Conservation (phyloP, 2,888 invertebrate genomes). For the Neoaliturus tenellus region DNA sequence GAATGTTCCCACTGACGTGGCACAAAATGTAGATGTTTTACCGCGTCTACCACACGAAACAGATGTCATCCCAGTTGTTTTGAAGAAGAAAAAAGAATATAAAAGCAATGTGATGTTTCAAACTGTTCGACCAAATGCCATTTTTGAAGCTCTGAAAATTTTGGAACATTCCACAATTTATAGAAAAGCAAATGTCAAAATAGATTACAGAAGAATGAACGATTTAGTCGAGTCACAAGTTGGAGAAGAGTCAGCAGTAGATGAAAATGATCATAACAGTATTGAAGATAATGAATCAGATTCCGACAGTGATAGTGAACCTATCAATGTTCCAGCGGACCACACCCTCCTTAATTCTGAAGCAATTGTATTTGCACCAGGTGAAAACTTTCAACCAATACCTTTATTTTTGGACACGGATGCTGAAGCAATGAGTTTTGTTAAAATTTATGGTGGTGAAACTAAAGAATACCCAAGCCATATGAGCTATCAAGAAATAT, state of each 20-base stretch:
- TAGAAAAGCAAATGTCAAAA: too few species aligned
- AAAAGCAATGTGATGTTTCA: not conserved
- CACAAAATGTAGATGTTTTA: slow-evolving; percentile 5
- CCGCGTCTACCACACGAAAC: slow-evolving; percentile 37
- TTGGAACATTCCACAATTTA: slow-evolving; percentile 18
- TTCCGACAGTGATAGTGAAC: slow-evolving; percentile 35
- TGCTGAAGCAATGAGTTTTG: slow-evolving; percentile 52
- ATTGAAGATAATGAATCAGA: not conserved
- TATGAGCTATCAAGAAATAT: slow-evolving; percentile 33
- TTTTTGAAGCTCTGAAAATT: slow-evolving; percentile 18
- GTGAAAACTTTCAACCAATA: slow-evolving; percentile 47
- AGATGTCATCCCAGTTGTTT: not conserved
- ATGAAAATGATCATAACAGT: not conserved
- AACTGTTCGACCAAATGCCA: slow-evolving; percentile 31
- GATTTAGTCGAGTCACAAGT: too few species aligned
- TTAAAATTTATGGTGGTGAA: slow-evolving; percentile 54
- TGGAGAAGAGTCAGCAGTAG: not conserved
- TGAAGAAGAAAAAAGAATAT: slow-evolving; percentile 16
- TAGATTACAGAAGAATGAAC: too few species aligned
- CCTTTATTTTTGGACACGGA: slow-evolving; percentile 34
- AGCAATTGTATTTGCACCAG: slow-evolving; percentile 54
- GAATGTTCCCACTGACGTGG: slow-evolving; percentile 46
- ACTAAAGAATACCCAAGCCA: slow-evolving; percentile 32
- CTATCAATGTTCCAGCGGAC: slow-evolving; percentile 5
- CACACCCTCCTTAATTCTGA: not conserved